A percentile compares a stretch with the other conserved stretches of the same genome.
phyloP scores from a whole-genome alignment of 2,113 vertebrate species.

The Jaculus jaculus region DNA sequence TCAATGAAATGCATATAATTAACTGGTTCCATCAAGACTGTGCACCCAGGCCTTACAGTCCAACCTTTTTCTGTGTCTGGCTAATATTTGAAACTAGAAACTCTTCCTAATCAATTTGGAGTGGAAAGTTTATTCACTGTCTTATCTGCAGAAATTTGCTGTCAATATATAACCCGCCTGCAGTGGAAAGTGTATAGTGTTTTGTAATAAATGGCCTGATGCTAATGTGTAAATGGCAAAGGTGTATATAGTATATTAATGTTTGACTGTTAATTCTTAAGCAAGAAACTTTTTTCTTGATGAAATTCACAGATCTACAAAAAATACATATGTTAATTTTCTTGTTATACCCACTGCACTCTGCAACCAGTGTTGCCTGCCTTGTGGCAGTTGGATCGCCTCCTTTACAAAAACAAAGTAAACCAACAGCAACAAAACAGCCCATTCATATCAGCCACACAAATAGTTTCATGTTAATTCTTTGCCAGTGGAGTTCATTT shows the following conservation, averaged over 20 bases:
- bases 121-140: slow-evolving; percentile 93
- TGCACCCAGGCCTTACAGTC: slow-evolving; percentile 95
- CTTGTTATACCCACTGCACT: slow-evolving; percentile 94
- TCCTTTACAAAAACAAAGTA: slow-evolving; percentile 87
- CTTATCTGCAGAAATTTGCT: slow-evolving; percentile 93
- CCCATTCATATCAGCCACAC: slow-evolving; percentile 92
- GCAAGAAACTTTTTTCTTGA: slow-evolving; percentile 91
- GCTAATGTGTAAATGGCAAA: slow-evolving; percentile 97
- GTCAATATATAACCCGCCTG: slow-evolving; percentile 95
- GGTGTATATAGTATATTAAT: slow-evolving; percentile 99
- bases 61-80: slow-evolving; percentile 92
- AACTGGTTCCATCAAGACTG: slow-evolving; percentile 92
- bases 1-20: slow-evolving; percentile 90
- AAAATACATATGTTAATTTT: slow-evolving; percentile 87
- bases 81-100: slow-evolving; percentile 93
- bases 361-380: slow-evolving; percentile 94
- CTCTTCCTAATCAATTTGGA: slow-evolving; percentile 93
- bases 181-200: slow-evolving; percentile 97
- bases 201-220: slow-evolving; percentile 97
- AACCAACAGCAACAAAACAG: slow-evolving; percentile 83
- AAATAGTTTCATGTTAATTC: slow-evolving; percentile 91
- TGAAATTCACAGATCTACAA: slow-evolving; percentile 94
- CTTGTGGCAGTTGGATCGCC: slow-evolving; percentile 90
- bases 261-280: slow-evolving; percentile 99
- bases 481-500: slow-evolving; percentile 92